Conservation (phyloP, 2,888 invertebrate species). For the Drosophila prolongata region DNA sequence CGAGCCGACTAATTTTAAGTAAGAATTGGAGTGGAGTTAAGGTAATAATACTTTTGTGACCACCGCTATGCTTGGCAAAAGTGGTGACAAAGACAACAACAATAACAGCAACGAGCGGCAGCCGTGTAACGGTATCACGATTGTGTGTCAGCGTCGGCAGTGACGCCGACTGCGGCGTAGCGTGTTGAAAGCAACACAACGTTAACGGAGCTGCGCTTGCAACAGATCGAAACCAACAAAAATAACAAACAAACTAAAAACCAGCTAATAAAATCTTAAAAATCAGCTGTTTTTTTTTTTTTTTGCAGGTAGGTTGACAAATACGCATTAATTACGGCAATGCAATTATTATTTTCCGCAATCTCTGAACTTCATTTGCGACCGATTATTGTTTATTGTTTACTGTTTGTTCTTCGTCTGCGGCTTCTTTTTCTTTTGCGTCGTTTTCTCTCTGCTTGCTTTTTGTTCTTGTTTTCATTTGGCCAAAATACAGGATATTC, state of each 20-base stretch:
- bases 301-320: slow-evolving; percentile 31
- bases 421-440: slow-evolving; percentile 40
- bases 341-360: slow-evolving; percentile 16
- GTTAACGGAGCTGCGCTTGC: slow-evolving; percentile 23
- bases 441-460: slow-evolving; percentile 55
- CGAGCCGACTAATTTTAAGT: no score
- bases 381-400: slow-evolving; percentile 38
- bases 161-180: slow-evolving; percentile 14
- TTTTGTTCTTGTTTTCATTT: slow-evolving; percentile 19
- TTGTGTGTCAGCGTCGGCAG: slow-evolving; percentile 28
- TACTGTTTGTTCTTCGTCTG: slow-evolving; percentile 26
- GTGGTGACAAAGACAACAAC: slow-evolving; percentile 1
- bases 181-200: slow-evolving; percentile 25
- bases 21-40: not conserved
- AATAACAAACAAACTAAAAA: not conserved
- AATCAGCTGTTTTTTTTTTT: slow-evolving; percentile 40
- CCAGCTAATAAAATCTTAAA: slow-evolving; percentile 5
- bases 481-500: slow-evolving; percentile 2
- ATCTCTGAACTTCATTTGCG: slow-evolving; percentile 26
- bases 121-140: slow-evolving; percentile 33
- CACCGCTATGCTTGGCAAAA: slow-evolving; percentile 2
- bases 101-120: slow-evolving; percentile 17
- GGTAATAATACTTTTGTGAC: slow-evolving; percentile 3
- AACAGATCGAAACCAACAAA: slow-evolving; percentile 11
- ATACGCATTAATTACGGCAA: slow-evolving; percentile 18